phyloP scores from a whole-genome alignment of 2,797 vertebrate species.

The Delichon dasypus region DNA sequence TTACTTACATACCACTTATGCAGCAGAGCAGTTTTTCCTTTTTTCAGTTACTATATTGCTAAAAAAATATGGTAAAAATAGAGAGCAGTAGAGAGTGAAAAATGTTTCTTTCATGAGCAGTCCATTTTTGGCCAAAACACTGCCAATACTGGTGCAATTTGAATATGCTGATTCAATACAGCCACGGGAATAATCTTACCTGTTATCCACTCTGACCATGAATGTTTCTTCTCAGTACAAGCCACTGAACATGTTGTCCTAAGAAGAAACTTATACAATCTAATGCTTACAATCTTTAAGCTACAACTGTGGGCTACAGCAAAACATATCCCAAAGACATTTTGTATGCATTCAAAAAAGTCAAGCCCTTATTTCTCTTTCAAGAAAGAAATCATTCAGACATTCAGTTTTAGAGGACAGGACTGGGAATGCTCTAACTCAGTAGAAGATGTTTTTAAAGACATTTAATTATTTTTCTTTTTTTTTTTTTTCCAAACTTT shows the following conservation, averaged over 20 bases:
- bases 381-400: background rate
- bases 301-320: background rate
- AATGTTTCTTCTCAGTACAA: background rate
- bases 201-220: background rate
- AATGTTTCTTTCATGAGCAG: background rate
- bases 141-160: background rate
- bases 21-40: background rate
- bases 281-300: background rate
- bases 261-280: background rate
- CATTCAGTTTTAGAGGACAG: background rate
- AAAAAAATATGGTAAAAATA: background rate
- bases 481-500: background rate
- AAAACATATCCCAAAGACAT: background rate
- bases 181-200: background rate
- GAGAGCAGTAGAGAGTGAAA: background rate
- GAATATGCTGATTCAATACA: rapidly evolving
- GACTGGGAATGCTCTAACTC: background rate
- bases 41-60: background rate
- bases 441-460: background rate
- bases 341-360: background rate
- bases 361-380: background rate
- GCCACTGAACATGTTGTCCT: background rate
- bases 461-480: no score
- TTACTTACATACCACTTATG: background rate
- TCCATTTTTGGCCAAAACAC: background rate